Conservation (phyloP, 2,888 invertebrate genomes). For the Hoplodrina ambigua region DNA sequence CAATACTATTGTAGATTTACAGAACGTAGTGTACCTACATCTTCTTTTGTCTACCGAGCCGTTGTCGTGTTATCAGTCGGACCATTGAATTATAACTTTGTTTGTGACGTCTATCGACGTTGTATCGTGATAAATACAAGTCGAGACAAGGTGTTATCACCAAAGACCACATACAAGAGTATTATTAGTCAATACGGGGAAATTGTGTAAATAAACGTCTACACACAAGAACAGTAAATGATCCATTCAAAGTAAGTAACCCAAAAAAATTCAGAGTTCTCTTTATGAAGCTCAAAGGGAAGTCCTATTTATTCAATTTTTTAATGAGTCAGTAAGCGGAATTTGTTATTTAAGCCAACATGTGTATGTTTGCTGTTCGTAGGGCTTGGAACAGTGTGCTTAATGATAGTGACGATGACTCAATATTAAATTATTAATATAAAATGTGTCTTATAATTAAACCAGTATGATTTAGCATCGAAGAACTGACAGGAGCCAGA, state of each 20-base stretch:
- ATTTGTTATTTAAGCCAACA: conserved; percentile 63
- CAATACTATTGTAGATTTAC: conserved; percentile 6
- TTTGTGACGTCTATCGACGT: conserved; percentile 66
- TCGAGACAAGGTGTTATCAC: conserved; percentile 66
- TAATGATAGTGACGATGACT: conserved; percentile 58
- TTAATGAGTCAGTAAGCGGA: conserved; percentile 61
- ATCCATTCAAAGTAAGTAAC: conserved; percentile 34
- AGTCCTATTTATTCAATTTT: conserved; percentile 63
- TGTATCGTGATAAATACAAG: conserved; percentile 55
- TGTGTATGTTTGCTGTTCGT: conserved; percentile 51
- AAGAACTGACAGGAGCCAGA: conserved; percentile 68
- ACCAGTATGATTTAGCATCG: conserved; percentile 76
- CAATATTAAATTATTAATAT: conserved; percentile 59
- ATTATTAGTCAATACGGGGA: conserved; percentile 54
- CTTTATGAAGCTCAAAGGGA: conserved; percentile 60
- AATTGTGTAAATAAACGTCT: conserved; percentile 17
- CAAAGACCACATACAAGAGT: conserved; percentile 69
- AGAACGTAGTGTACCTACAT: conserved; percentile 18
- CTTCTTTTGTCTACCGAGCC: conserved; percentile 65
- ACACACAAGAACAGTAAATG: conserved; percentile 35
- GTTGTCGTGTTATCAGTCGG: conserved; percentile 66
- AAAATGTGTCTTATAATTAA: conserved; percentile 68
- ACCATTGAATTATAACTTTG: conserved; percentile 73
- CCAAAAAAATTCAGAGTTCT: conserved; percentile 38
- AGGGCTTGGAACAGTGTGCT: conserved; percentile 55